phyloP scores from a whole-genome alignment of 2,797 vertebrate genomes.

The Myotis vivesi region DNA sequence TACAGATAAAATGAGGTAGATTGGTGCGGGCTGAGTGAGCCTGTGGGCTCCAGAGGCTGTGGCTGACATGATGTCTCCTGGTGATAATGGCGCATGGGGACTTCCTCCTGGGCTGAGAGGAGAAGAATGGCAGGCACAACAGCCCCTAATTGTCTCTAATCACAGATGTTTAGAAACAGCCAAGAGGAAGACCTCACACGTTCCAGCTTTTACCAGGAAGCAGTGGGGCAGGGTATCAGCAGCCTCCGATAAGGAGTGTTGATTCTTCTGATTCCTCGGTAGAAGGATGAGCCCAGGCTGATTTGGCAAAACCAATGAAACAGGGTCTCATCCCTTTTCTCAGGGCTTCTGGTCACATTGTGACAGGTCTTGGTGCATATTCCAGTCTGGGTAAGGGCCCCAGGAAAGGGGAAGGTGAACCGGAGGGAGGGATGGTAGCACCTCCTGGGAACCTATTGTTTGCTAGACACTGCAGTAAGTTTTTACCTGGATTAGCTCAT shows the following conservation, averaged over 20 bases:
- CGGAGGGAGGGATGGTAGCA: background rate
- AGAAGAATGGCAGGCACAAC: conserved; percentile 20
- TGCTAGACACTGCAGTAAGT: background rate
- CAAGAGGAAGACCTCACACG: conserved; percentile 51
- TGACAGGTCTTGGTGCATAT: background rate
- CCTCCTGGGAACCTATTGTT: background rate
- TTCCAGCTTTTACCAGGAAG: conserved; percentile 33
- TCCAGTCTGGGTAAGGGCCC: background rate
- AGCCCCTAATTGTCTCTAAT: conserved; percentile 57
- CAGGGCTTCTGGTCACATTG: background rate
- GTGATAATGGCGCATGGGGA: conserved; percentile 8
- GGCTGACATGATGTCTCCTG: conserved; percentile 21
- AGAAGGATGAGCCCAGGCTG: background rate
- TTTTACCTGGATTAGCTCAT: background rate
- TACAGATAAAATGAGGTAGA: conserved; percentile 45
- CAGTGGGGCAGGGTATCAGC: background rate
- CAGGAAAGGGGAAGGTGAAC: background rate
- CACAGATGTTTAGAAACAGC: conserved; percentile 10
- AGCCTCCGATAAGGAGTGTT: background rate
- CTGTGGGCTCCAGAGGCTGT: background rate
- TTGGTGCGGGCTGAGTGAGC: background rate
- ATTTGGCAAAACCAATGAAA: background rate
- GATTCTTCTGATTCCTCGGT: conserved; percentile 16
- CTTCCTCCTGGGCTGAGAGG: conserved; percentile 27
- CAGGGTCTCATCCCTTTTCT: background rate